Conservation (phyloP, 2,888 invertebrate species). For the Limenitis camilla region DNA sequence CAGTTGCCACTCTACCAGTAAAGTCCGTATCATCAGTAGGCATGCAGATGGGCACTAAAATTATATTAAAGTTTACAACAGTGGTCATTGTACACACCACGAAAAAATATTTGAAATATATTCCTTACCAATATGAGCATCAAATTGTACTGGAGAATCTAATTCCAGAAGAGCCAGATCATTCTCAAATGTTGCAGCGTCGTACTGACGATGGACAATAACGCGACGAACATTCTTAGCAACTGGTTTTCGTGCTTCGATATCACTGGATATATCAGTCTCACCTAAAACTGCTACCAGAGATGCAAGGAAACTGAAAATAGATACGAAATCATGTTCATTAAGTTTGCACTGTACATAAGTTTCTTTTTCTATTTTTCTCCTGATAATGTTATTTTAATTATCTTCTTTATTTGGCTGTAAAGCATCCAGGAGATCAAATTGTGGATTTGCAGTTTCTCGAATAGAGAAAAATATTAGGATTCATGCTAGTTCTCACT, state of each 20-base stretch:
- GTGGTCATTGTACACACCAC: neutral
- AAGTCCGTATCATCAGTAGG: slow-evolving; percentile 86
- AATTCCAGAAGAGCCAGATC: slow-evolving; percentile 91
- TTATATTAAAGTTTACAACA: neutral
- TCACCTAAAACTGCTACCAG: slow-evolving; percentile 94
- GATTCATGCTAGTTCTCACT: neutral
- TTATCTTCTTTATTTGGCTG: neutral
- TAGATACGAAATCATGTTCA: neutral
- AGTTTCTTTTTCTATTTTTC: neutral
- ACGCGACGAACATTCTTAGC: slow-evolving; percentile 90
- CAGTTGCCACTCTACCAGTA: slow-evolving; percentile 89
- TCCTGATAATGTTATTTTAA: neutral
- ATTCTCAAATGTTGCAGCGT: slow-evolving; percentile 93
- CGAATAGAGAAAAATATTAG: no score
- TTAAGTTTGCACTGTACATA: neutral
- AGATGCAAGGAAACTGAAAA: slow-evolving; percentile 85
- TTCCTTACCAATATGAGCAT: slow-evolving; percentile 84
- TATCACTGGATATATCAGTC: slow-evolving; percentile 89
- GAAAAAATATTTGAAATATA: neutral
- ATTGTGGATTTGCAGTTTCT: no score
- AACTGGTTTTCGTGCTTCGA: slow-evolving; percentile 83
- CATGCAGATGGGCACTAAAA: slow-evolving; percentile 90
- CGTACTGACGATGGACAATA: slow-evolving; percentile 90
- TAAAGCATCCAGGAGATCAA: no score
- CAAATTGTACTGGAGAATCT: slow-evolving; percentile 87